A percentile compares a stretch with the other conserved stretches of the same genome.
Conservation (phyloP, 2,888 invertebrate genomes). For the Mesoligia furuncula region DNA sequence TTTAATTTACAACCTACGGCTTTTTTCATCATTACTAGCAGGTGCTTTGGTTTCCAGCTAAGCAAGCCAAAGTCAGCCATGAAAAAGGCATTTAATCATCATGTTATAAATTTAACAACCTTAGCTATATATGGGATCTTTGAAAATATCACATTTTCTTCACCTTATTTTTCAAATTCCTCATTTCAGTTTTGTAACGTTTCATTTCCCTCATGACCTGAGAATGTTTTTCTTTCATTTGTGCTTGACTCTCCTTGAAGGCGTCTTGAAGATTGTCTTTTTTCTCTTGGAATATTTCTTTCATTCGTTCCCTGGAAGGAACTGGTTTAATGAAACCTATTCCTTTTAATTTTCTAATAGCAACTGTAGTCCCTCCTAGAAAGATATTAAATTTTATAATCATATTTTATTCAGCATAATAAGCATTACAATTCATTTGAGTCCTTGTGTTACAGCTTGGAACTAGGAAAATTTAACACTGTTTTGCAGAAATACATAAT, state of each 20-base stretch:
- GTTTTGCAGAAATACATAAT: not conserved
- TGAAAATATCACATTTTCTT: conserved; percentile 79
- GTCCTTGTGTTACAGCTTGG: not conserved
- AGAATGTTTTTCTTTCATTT: conserved; percentile 84
- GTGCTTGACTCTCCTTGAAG: conserved; percentile 89
- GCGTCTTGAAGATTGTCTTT: conserved; percentile 91
- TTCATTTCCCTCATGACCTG: conserved; percentile 89
- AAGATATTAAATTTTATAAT: conserved; percentile 33
- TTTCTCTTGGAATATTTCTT: conserved; percentile 91
- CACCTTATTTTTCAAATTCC: conserved; percentile 86
- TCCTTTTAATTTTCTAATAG: conserved; percentile 94
- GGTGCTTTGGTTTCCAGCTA: conserved; percentile 10
- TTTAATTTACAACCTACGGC: conserved; percentile 32
- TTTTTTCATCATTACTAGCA: conserved; percentile 5
- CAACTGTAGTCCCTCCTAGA: conserved; percentile 95
- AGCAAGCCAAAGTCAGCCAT: not conserved
- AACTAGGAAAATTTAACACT: not conserved
- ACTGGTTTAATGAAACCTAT: conserved; percentile 96
- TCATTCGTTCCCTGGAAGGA: conserved; percentile 91
- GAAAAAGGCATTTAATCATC: conserved; percentile 4
- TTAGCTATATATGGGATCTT: conserved; percentile 1
- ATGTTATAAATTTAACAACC: not conserved
- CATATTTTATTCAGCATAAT: not conserved
- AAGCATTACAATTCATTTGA: not conserved
- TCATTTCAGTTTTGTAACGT: conserved; percentile 87